These are phyloP conservation scores for Amphipyra tragopoginis DNA, from an alignment of 2,888 invertebrate species.

Conservation along the genomic window DNA sequence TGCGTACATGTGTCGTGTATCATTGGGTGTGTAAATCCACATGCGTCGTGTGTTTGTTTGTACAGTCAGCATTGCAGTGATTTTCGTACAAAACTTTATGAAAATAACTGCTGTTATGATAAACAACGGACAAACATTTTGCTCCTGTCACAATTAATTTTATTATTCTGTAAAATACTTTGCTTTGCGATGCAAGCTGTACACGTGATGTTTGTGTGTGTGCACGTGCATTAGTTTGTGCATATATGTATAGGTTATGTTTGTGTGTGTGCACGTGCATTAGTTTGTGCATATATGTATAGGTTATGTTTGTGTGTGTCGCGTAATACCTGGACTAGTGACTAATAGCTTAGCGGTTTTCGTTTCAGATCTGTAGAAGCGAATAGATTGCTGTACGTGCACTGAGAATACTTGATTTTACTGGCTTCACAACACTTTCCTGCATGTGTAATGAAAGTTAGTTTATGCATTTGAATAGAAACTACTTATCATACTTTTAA, in stretches of 20 bases:
- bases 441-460: neutral
- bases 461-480: neutral
- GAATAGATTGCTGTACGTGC: conserved; percentile 31
- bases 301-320: conserved; percentile 3
- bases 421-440: neutral
- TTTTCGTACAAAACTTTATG: no score
- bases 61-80: neutral
- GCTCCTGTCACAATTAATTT: no score
- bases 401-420: conserved; percentile 6
- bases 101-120: no score
- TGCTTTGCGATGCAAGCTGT: no score
- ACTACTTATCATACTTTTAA: no score
- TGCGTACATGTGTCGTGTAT: neutral
- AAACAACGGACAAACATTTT: no score
- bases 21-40: neutral
- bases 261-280: neutral
- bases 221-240: neutral
- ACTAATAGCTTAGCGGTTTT: conserved; percentile 45
- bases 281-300: neutral
- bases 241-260: no score
- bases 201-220: neutral
- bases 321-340: conserved; percentile 37
- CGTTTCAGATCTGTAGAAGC: conserved; percentile 21
- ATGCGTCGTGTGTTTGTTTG: neutral
- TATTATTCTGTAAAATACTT: no score